Percentiles rank a stretch among this genome's conserved stretches.
phyloP scores from a whole-genome alignment of 30 jellyfish, hydroid and myxozoan genomes.

The Hydractinia symbiolongicarpus region DNA sequence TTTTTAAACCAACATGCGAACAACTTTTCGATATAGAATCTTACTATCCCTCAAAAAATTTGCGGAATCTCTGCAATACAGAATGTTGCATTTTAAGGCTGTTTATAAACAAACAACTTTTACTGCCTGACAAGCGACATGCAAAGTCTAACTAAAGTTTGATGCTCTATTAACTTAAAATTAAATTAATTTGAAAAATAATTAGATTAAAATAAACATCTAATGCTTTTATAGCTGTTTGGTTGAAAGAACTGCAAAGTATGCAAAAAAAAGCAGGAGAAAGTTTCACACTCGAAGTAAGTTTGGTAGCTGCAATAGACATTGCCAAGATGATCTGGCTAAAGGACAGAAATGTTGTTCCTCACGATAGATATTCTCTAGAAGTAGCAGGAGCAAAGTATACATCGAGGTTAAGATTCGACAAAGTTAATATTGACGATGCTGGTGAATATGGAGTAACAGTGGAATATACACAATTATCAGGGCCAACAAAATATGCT shows the following conservation, averaged over 20 bases:
- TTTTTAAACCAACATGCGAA: too few species aligned
- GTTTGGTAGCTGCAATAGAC: neutral
- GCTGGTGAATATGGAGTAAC: slow-evolving; percentile 26
- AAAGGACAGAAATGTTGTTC: slow-evolving; percentile 10
- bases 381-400: slow-evolving; percentile 20
- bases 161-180: too few species aligned
- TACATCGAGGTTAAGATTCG: slow-evolving; percentile 12
- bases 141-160: too few species aligned
- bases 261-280: neutral
- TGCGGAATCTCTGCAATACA: too few species aligned
- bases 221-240: neutral
- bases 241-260: slow-evolving; percentile 11
- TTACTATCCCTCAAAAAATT: too few species aligned
- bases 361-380: neutral
- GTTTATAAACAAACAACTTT: too few species aligned
- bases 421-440: slow-evolving; percentile 13
- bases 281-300: neutral
- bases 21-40: too few species aligned
- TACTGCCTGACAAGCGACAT: too few species aligned
- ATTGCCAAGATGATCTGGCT: slow-evolving; percentile 8
- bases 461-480: slow-evolving; percentile 3
- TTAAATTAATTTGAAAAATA: too few species aligned
- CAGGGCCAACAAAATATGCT: too few species aligned
- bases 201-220: too few species aligned
- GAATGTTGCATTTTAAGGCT: too few species aligned